Percentiles rank a stretch among this genome's conserved stretches.
Evolutionary conservation across 2,888 invertebrate genomes (phyloP).

Genomic region (Apamea epomidion): DNA sequence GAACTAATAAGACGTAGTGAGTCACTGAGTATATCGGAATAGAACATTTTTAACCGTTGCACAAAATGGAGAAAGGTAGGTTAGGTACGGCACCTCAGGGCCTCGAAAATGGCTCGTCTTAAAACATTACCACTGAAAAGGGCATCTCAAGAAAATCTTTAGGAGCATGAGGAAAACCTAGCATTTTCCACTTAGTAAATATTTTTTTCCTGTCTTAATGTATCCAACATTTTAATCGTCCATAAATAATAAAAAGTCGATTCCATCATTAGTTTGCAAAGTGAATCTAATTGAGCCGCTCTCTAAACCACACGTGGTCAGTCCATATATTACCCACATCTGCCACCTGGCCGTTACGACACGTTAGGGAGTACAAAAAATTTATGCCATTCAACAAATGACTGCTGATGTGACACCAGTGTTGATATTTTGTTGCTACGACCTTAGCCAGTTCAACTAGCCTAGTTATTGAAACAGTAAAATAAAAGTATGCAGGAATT

Average conservation of each 20-base stretch:
- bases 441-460: background rate
- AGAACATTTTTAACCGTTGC: background rate
- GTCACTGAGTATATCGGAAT: background rate
- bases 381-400: slow-evolving; percentile 22
- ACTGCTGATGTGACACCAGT: slow-evolving; percentile 28
- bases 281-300: slow-evolving; percentile 37
- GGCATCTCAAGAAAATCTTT: background rate
- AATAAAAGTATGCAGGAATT: background rate
- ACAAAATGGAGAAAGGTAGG: background rate
- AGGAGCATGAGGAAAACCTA: background rate
- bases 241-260: background rate
- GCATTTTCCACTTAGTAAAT: background rate
- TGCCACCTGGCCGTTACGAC: slow-evolving; percentile 32
- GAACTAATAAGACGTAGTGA: background rate
- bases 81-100: no score
- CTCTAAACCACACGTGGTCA: slow-evolving; percentile 29
- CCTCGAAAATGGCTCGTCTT: background rate
- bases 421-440: slow-evolving; percentile 5
- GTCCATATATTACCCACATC: slow-evolving; percentile 16
- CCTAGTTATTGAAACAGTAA: background rate
- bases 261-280: background rate
- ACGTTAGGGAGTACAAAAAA: slow-evolving; percentile 26
- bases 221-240: background rate
- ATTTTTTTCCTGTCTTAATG: background rate
- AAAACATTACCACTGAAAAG: background rate